These are phyloP conservation scores for human (Homo sapiens) DNA, from an alignment of 2,113 vertebrate genomes.

Conservation along the genomic window DNA sequence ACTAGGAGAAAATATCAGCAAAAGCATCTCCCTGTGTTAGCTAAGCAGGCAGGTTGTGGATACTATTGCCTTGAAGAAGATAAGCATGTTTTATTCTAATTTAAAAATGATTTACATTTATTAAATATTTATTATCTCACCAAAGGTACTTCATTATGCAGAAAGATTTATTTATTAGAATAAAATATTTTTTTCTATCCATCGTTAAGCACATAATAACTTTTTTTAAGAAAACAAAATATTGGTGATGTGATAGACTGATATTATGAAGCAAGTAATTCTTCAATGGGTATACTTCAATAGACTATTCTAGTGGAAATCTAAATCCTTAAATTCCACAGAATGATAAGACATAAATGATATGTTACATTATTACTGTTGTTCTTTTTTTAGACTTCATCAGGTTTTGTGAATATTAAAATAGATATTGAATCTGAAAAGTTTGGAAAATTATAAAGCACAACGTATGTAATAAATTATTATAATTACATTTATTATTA, in stretches of 20 bases:
- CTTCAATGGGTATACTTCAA: background rate
- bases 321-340: slow-evolving; percentile 19
- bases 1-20: background rate
- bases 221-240: background rate
- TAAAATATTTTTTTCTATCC: background rate
- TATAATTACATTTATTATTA: background rate
- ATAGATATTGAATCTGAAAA: slow-evolving; percentile 14
- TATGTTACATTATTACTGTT: background rate
- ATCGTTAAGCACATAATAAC: no score
- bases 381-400: background rate
- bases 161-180: slow-evolving; percentile 41
- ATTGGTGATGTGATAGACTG: background rate
- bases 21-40: background rate
- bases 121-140: slow-evolving; percentile 4
- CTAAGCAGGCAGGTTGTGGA: background rate
- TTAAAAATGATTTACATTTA: slow-evolving; percentile 8
- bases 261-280: background rate
- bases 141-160: background rate
- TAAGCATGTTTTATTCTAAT: background rate
- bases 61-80: background rate
- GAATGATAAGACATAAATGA: background rate
- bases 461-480: background rate
- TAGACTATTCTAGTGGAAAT: background rate
- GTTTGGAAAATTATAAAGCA: slow-evolving; percentile 37
- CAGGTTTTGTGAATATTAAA: slow-evolving; percentile 14